A percentile compares a stretch with the other conserved stretches of the same genome.
Conservation (phyloP, 2,888 invertebrate genomes). For the Copidosoma aretas region DNA sequence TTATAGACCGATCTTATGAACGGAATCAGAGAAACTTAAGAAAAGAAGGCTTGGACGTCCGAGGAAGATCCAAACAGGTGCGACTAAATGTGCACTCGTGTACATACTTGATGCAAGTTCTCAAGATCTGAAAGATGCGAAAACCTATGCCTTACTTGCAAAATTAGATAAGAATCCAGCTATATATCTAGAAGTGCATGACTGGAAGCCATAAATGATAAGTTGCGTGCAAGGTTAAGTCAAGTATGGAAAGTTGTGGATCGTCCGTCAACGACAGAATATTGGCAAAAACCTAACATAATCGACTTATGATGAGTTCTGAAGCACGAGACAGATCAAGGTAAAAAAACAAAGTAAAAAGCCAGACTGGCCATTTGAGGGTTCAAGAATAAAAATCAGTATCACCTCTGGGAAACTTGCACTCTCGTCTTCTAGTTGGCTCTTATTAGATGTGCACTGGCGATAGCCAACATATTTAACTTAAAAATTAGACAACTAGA, state of each 20-base stretch:
- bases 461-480: neutral
- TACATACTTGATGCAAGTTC: conserved; percentile 1
- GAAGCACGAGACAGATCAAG: neutral
- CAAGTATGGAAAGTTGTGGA: conserved; percentile 37
- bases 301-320: conserved; percentile 28
- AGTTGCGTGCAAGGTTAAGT: conserved; percentile 16
- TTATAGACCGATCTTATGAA: neutral
- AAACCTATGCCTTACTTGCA: conserved; percentile 20
- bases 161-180: conserved; percentile 31
- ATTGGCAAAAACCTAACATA: conserved; percentile 30
- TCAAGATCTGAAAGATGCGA: neutral
- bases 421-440: neutral
- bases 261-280: conserved; percentile 10
- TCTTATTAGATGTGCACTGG: neutral
- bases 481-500: conserved; percentile 28
- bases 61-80: neutral
- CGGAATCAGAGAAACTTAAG: conserved; percentile 14
- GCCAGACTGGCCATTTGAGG: neutral
- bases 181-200: conserved; percentile 17
- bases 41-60: neutral
- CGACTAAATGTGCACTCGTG: neutral
- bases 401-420: neutral
- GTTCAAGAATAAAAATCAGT: neutral
- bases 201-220: neutral
- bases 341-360: neutral